A percentile compares a stretch with the other conserved stretches of the same genome.
These are phyloP conservation scores for Periophthalmodon schlosseri DNA, from an alignment of 2,113 vertebrate species.

Conservation along the genomic window DNA sequence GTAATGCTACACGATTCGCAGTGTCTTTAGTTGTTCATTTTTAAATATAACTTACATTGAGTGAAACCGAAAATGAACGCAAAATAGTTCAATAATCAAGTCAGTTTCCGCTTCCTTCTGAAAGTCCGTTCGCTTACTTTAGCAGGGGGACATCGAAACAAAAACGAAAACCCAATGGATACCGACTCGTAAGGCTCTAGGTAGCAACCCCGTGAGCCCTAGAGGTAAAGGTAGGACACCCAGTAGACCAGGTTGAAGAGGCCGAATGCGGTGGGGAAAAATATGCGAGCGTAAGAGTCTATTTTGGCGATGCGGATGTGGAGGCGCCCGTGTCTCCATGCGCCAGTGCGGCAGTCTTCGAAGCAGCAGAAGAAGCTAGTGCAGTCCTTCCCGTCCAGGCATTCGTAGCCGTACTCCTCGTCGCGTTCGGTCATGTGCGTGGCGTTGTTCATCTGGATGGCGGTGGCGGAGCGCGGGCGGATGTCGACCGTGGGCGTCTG, in stretches of 20 bases:
- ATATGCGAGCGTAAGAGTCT: slow-evolving; percentile 98
- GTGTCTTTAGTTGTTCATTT: slow-evolving; percentile 47
- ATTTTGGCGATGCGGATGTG: slow-evolving; percentile 97
- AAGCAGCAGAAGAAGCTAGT: slow-evolving; percentile 99
- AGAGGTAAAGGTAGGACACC: slow-evolving; percentile 98
- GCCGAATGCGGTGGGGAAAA: slow-evolving; percentile 97
- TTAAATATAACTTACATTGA: slow-evolving; percentile 31
- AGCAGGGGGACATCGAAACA: not conserved
- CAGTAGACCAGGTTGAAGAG: slow-evolving; percentile 98
- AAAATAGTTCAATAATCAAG: slow-evolving; percentile 32
- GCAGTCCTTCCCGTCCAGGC: slow-evolving; percentile 99
- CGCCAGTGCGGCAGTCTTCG: slow-evolving; percentile 96
- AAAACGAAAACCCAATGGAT: slow-evolving; percentile 15
- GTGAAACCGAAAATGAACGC: slow-evolving; percentile 35
- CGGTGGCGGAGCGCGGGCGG: slow-evolving; percentile 92
- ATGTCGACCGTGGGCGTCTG: slow-evolving; percentile 98
- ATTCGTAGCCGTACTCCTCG: slow-evolving; percentile 97
- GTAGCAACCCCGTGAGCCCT: slow-evolving; percentile 41
- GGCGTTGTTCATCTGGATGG: slow-evolving; percentile 99
- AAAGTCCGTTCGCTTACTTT: slow-evolving; percentile 56
- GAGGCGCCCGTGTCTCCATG: slow-evolving; percentile 95
- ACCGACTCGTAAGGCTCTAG: slow-evolving; percentile 55
- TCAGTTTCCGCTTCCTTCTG: slow-evolving; percentile 31
- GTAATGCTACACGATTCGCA: slow-evolving; percentile 81
- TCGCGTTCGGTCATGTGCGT: slow-evolving; percentile 97